These are phyloP conservation scores for Genyomyrus donnyi DNA, from an alignment of 2,113 vertebrate species.

Conservation along the genomic window DNA sequence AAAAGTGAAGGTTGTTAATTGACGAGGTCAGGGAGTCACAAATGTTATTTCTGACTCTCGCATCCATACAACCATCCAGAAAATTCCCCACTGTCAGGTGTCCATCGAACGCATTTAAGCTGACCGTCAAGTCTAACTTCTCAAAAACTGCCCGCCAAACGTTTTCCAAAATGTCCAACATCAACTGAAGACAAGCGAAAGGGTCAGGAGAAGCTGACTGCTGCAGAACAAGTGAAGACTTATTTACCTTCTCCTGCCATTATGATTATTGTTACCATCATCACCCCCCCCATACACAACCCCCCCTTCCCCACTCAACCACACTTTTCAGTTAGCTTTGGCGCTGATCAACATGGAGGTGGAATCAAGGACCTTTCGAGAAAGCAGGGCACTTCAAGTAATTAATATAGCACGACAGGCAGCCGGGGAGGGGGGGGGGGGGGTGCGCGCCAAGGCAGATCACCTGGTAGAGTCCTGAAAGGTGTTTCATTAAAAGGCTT, in stretches of 20 bases:
- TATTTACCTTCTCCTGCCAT: slow-evolving; percentile 33
- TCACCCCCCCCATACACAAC: not conserved
- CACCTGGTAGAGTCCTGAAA: slow-evolving; percentile 88
- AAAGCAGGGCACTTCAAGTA: slow-evolving; percentile 66
- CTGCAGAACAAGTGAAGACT: not conserved
- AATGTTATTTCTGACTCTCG: not conserved
- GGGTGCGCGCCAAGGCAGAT: slow-evolving; percentile 51
- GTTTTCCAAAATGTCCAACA: not conserved
- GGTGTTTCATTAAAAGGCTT: slow-evolving; percentile 82
- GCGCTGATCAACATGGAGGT: slow-evolving; percentile 39
- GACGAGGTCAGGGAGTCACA: not conserved
- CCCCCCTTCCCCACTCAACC: slow-evolving; percentile 43
- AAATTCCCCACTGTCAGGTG: not conserved
- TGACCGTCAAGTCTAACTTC: not conserved
- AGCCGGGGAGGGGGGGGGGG: not conserved
- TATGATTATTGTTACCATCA: slow-evolving; percentile 41
- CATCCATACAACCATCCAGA: not conserved
- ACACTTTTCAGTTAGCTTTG: slow-evolving; percentile 49
- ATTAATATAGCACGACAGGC: not conserved
- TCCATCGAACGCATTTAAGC: not conserved
- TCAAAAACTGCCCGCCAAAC: not conserved
- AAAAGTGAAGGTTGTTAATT: not conserved
- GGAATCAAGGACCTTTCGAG: slow-evolving; percentile 57
- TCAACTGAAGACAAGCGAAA: not conserved
- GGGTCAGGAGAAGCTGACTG: not conserved